Evolutionary conservation across 2,888 invertebrate genomes (phyloP), one percentile per base, ranked within the genome.

Genomic region (Automeris io): DNA sequence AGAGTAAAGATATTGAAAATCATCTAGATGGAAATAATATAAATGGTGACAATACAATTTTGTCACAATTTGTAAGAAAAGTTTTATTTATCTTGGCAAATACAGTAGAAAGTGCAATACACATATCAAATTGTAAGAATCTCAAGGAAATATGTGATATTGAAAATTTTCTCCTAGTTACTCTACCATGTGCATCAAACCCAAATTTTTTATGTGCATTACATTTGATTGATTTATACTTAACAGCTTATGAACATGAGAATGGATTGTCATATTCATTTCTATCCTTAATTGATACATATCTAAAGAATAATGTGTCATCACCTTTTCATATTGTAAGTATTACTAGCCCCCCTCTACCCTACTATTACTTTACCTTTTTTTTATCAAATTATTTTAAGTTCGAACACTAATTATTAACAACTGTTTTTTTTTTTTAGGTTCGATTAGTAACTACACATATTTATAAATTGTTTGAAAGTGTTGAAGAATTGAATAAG

Each of bases 401-500:
- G n/a, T 13, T 12, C 26, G 12, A 5, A 26, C 9, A 8, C 16
- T 8, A 33, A 22, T 22, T 16, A 33, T 25, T 38, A 35, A 8
- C 34, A 3, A 33, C 35, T 29, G 5, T 16, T 26, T 37, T 18
- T 40, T 22, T 42, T 16, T 49, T 88, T 83, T 51, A 91, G 90
- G 79, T 93, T 2, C 90, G 96, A 11, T 76, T 93, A 11, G 70
- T 93, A 38, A 92, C 93, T 1, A 87, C 93, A 0, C 93, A 95
- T 52, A 90, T 95, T 33, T 90, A 95, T 58, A 89, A 91, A 22
- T 70, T 91, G 13, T 92, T 95, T 52, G 88, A 91, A 51, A 71
- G 79, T 46, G 61, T 89, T 3, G 70, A 88, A 37, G 87, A 88
- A 41, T 63, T 90, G 8, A 78, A 80, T 33, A 70, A 86, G 45